Base-by-base conservation (phyloP, 2,797 vertebrate species). In the Tangara arthus region DNA sequence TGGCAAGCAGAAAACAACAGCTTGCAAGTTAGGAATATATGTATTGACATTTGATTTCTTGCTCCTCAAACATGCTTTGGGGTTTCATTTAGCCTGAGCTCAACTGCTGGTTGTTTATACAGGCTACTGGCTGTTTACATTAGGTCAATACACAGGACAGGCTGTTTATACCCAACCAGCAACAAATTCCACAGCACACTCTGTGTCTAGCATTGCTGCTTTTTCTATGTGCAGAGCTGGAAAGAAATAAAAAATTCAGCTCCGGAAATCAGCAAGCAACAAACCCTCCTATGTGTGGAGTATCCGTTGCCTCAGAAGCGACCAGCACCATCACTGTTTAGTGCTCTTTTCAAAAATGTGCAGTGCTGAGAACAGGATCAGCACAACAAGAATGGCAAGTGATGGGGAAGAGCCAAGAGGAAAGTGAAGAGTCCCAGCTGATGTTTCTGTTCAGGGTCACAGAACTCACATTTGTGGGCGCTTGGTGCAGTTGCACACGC, bases 41-140 rank as follows among this genome's bases (percentile, higher is more conserved):
- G 16, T 87, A 96, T 90, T 81, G 75, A 83, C 4, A 6, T 87
- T 87, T 95, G 82, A 87, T 93, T 95, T 95, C 86, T 96, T 39
- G 47, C 84, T 87, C 69, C 39, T 94, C 78, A 76, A 95, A 91
- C 78, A 80, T 82, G 24, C 35, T 92, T 94, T 2, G 35, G 82
- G 65, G 71, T 80, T 96, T 96, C 86, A 30, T 83, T 92, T 93
- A 96, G 93, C 69, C 65, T 56, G 66, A 84, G 76, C 80, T 95
- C 87, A 59, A 94, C 87, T 93, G 92, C 80, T 92, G 82, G 42
- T 39, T 96, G 96, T 97, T 97, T 97, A 96, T 92, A 93, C 19
- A 97, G 90, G 95, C 96, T 97, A 97, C 96, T 86, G 95, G 77
- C 80, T 96, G 93, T 97, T 97, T 97, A 96, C 88, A 82, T 93